A percentile compares a stretch with the other conserved stretches of the same genome.
phyloP scores from a whole-genome alignment of 2,888 invertebrate species.

The Melanostoma mellinum region DNA sequence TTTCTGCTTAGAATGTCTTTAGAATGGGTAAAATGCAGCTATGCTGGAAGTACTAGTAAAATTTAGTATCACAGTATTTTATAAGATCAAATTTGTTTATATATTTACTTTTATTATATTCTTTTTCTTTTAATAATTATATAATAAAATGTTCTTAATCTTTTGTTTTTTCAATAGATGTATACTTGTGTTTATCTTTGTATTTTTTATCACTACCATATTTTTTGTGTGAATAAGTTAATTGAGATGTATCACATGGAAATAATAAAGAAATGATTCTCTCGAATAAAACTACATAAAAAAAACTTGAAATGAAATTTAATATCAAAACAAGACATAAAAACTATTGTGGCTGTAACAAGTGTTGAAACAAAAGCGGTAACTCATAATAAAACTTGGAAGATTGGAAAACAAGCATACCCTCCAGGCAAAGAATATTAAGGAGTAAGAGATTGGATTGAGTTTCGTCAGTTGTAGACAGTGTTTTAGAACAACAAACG shows the following conservation, averaged over 20 bases:
- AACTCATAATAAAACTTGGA: background rate
- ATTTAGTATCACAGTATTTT: slow-evolving; percentile 83
- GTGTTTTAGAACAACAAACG: too few relatives aligned
- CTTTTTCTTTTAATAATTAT: slow-evolving; percentile 39
- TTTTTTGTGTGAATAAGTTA: slow-evolving; percentile 37
- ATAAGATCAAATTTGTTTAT: slow-evolving; percentile 80
- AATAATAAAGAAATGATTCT: slow-evolving; percentile 1
- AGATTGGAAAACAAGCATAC: too few relatives aligned
- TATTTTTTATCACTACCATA: slow-evolving; percentile 63
- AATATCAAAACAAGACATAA: background rate
- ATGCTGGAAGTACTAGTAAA: slow-evolving; percentile 83
- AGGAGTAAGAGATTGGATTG: too few relatives aligned
- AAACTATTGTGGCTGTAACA: too few relatives aligned
- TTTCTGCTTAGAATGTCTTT: slow-evolving; percentile 80
- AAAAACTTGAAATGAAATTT: slow-evolving; percentile 8
- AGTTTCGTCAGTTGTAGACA: too few relatives aligned
- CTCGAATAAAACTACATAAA: background rate
- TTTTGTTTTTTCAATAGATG: slow-evolving; percentile 68
- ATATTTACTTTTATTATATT: slow-evolving; percentile 64
- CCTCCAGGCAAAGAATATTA: too few relatives aligned
- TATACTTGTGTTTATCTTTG: slow-evolving; percentile 61
- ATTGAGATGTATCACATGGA: slow-evolving; percentile 43
- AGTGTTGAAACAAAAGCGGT: background rate
- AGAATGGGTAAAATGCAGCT: slow-evolving; percentile 83
- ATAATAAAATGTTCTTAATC: slow-evolving; percentile 67